A percentile compares a stretch with the other conserved stretches of the same genome.
These are phyloP conservation scores for Botia almorhae DNA, from an alignment of 2,797 vertebrate genomes.

Conservation along the genomic window DNA sequence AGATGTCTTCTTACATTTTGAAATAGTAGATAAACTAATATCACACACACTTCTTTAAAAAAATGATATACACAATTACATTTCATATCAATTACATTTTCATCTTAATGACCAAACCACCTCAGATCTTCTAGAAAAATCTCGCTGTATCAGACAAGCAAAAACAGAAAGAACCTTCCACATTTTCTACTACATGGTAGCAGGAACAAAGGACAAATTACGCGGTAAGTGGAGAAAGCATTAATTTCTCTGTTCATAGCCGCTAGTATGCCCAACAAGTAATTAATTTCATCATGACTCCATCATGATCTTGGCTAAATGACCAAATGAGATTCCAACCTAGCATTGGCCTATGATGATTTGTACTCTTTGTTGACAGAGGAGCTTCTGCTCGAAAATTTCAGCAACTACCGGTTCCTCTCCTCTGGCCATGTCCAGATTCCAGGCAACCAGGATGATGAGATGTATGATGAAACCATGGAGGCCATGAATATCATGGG, in stretches of 20 bases:
- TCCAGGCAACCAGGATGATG: conserved; percentile 87
- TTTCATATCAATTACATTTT: neutral
- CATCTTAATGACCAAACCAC: conserved; percentile 56
- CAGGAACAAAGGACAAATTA: conserved; percentile 85
- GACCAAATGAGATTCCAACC: neutral
- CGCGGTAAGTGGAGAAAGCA: conserved; percentile 66
- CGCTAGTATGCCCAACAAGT: neutral
- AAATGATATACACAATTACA: too few species aligned
- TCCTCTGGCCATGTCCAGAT: conserved; percentile 88
- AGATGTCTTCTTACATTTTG: neutral
- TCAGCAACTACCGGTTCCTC: conserved; percentile 88
- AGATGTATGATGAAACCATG: conserved; percentile 91
- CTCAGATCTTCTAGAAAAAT: conserved; percentile 96
- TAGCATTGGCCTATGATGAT: neutral
- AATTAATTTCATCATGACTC: neutral
- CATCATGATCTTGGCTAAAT: neutral
- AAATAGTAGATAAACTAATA: neutral
- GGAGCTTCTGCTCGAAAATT: conserved; percentile 90
- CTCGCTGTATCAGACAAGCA: conserved; percentile 91
- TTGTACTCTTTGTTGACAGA: conserved; percentile 71
- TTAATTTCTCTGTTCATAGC: neutral
- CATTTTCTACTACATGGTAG: conserved; percentile 96
- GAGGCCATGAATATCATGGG: conserved; percentile 97
- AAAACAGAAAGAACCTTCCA: conserved; percentile 92
- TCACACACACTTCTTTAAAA: neutral